Evolutionary conservation across 1,140 invertebrate genomes (phyloP).

Genomic region (Solen grandis): DNA sequence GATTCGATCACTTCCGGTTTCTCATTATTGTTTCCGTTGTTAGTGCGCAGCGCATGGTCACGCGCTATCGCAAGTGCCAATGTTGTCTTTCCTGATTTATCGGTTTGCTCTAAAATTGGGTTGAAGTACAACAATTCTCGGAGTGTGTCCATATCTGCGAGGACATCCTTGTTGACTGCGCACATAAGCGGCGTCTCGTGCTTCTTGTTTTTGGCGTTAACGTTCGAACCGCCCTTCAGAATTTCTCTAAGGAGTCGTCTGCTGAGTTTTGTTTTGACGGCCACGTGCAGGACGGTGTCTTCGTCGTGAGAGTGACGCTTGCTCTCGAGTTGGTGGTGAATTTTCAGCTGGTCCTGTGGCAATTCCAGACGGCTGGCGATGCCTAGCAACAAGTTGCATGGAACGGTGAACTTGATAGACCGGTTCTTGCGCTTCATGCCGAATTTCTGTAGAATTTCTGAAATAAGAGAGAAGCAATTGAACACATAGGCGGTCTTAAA

Average conservation of each 20-base stretch:
- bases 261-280: constrained; percentile 27
- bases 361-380: constrained; percentile 29
- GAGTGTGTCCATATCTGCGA: constrained; percentile 22
- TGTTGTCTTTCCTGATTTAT: constrained; percentile 49
- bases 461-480: constrained; percentile 1
- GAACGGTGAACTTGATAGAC: constrained; percentile 1
- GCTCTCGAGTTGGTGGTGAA: constrained; percentile 26
- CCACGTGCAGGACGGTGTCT: constrained; percentile 43
- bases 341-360: constrained; percentile 18
- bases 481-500: too few species aligned
- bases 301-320: constrained; percentile 28
- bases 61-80: constrained; percentile 35
- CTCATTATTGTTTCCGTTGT: not conserved
- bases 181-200: constrained; percentile 41
- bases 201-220: constrained; percentile 47
- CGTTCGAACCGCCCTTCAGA: constrained; percentile 41
- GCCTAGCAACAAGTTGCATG: constrained; percentile 33
- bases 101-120: constrained; percentile 39
- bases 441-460: constrained; percentile 29
- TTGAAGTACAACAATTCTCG: constrained; percentile 42
- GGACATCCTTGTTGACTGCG: constrained; percentile 9
- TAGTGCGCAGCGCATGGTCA: constrained; percentile 20
- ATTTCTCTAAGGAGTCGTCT: constrained; percentile 27
- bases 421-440: constrained; percentile 37
- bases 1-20: constrained; percentile 2